Base-by-base conservation (phyloP, 1,140 invertebrate genomes). In the Cecropterus lyciades region DNA sequence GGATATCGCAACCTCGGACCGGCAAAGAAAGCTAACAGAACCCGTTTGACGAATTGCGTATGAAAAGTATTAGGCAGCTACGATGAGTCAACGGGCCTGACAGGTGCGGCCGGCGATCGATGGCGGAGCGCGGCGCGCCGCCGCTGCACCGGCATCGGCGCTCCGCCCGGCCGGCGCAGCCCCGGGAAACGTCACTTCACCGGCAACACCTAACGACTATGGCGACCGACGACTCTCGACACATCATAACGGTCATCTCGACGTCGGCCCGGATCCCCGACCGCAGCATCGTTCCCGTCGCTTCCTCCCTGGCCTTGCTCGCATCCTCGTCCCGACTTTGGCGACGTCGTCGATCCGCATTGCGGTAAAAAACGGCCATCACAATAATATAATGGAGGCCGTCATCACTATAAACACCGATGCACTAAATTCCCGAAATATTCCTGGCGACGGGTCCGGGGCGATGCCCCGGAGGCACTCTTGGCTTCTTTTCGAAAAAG, bases 331-430 rank as follows among this genome's bases (percentile, higher is more conserved):
- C 43, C 51, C 56, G 71, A 75, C 70, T 74, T 74, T 67, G 64
- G 57, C 70, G 56, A 80, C 73, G 77, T 74, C 57, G 72, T 52
- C 67, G 74, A 83, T 85, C 90, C 87, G 92, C 92, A 93, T 81
- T 92, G 92, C 92, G 89, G 90, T 87, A 92, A 90, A 91, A 92
- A 88, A 86, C 85, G 87, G 89, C 87, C 86, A 87, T 89, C 88
- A 91, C 84, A 91, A 91, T 92, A 92, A 91, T 92, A 84, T 89
- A 92, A 92, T 92, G 89, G 91, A 87, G 85, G 86, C 87, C 91
- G 87, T 91, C 87, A 89, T 88, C 86, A 92, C 89, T 89, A 87
- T 87, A 90, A 89, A 91, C 91, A 92, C 87, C 82, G 81, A 90
- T 87, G 75, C 87, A 89, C 80, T 77, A 79, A 67, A 86, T 77